Conservation (phyloP, 2,797 vertebrate genomes). For the Myotis daubentonii region DNA sequence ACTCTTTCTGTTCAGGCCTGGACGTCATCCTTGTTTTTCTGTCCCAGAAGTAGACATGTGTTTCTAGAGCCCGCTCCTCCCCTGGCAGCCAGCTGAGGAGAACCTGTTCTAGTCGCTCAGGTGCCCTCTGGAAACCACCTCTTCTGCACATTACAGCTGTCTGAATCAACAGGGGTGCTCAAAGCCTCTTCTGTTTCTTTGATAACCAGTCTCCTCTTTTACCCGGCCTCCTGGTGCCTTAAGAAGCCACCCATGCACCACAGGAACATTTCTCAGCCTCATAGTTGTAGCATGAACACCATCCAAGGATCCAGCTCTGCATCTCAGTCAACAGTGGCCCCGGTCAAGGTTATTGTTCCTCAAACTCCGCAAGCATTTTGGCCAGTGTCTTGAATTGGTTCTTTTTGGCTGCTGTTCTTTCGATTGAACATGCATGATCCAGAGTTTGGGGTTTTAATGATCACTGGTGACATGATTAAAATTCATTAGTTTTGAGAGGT, state of each 20-base stretch:
- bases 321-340: background rate
- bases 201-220: background rate
- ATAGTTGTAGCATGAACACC: background rate
- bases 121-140: background rate
- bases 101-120: background rate
- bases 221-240: background rate
- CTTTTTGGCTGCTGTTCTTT: background rate
- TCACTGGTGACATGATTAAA: conserved; percentile 26
- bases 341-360: background rate
- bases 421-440: background rate
- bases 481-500: background rate
- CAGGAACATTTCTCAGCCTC: background rate
- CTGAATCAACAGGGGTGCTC: background rate
- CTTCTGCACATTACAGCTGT: background rate
- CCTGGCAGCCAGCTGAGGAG: background rate
- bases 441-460: background rate
- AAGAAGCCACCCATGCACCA: background rate
- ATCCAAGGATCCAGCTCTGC: background rate
- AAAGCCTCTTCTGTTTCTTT: background rate
- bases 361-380: background rate
- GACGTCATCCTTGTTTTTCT: background rate
- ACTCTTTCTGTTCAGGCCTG: background rate
- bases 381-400: background rate
- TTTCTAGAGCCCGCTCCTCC: background rate
- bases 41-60: background rate